phyloP scores from a whole-genome alignment of 2,797 vertebrate genomes.

The Hozukius guyotensis region DNA sequence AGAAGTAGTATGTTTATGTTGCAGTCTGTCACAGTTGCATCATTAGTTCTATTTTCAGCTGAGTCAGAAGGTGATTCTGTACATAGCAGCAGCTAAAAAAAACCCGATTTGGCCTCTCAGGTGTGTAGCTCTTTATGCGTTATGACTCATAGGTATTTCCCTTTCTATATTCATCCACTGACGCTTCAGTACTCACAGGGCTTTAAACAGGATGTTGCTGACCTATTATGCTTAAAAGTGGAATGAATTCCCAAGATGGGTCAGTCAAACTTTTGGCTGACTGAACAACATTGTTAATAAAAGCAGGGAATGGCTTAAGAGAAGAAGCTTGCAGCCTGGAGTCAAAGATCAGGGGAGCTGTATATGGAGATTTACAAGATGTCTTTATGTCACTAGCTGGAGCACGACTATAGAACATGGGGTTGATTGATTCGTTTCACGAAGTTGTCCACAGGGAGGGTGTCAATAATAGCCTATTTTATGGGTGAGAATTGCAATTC shows the following conservation, averaged over 20 bases:
- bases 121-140: slow-evolving; percentile 10
- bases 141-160: slow-evolving; percentile 38
- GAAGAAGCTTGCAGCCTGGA: not conserved
- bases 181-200: slow-evolving; percentile 6
- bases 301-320: not conserved
- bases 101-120: slow-evolving; percentile 7
- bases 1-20: not conserved
- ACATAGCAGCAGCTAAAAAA: slow-evolving; percentile 1
- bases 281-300: not conserved
- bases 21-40: not conserved
- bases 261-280: slow-evolving; percentile 14
- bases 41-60: slow-evolving; percentile 8
- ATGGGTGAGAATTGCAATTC: too few relatives aligned
- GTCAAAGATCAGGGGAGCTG: not conserved
- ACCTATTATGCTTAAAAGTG: slow-evolving; percentile 16
- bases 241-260: slow-evolving; percentile 9
- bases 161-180: slow-evolving; percentile 6
- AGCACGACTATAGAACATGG: too few relatives aligned
- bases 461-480: too few relatives aligned
- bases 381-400: too few relatives aligned
- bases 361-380: not conserved
- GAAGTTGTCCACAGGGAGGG: too few relatives aligned
- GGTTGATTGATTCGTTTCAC: too few relatives aligned
- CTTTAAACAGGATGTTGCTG: slow-evolving; percentile 18
- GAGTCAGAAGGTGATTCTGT: slow-evolving; percentile 10